Base-by-base conservation (phyloP, 30 jellyfish, hydroid and myxozoan species). In the Turritopsis rubra region DNA sequence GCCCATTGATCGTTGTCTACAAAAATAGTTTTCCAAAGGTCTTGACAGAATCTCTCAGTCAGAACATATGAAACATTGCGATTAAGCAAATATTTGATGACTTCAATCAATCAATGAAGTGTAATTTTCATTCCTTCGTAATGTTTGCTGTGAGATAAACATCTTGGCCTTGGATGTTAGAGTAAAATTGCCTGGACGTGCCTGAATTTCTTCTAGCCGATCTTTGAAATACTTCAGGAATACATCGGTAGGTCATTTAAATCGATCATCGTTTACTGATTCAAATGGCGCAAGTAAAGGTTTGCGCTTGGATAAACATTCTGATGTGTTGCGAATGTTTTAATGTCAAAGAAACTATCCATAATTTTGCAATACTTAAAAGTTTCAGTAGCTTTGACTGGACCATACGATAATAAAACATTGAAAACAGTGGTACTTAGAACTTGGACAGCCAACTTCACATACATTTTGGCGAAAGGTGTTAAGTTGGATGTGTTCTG, bases 61-160 rank as follows among this genome's bases (percentile, higher is more conserved):
- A 66, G 17, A 21, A 66, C 76, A 66, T 66, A 66, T 3, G 76
- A 17, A 7, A 66, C 76, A 4, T 17, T 17, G 8, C 17, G 27
- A 66, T 66, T 66, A 66, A 66, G 5, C 17, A 66, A 17, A 66
- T 3, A 66, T 17, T 66, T 7, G 76, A 66, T 66, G 7, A 66
- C 16, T 17, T 71, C 84, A 23, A 74, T 72, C 9, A 29, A 8
- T 8, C 82, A 28, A 75, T 78, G 28, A 22, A 52, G 18, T 8
- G 85, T 78, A 52, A 78, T 78, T 27, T 78, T 78, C 16, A 78
- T 29, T 1, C 85, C 85, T 78, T 78, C 85, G 21, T 78, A 28
- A 8, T n/a, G 85, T 78, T 21, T 78, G 85, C 24, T 7, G 29
- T 1, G 85, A 78, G 21, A 78, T 78, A 78, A 78, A 78, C 85